phyloP scores from a whole-genome alignment of 2,113 vertebrate species.

The Atractosteus spatula region DNA sequence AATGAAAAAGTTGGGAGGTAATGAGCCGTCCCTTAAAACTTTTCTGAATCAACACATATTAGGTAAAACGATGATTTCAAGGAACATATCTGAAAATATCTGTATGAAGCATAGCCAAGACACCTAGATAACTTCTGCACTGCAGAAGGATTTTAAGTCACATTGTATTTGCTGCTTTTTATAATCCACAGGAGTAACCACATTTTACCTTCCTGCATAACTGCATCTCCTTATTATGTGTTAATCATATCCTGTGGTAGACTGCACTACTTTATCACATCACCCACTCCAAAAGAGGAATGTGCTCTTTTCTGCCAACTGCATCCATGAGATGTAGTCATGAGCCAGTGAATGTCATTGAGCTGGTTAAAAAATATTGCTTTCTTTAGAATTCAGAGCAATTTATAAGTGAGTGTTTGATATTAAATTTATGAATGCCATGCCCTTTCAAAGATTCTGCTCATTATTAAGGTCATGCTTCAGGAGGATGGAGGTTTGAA shows the following conservation, averaged over 20 bases:
- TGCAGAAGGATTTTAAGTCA: no score
- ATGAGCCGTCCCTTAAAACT: no score
- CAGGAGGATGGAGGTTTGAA: constrained; percentile 46
- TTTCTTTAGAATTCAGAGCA: constrained; percentile 49
- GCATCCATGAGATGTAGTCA: constrained; percentile 47
- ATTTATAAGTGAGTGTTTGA: constrained; percentile 62
- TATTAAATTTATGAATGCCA: constrained; percentile 68
- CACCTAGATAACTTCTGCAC: no score
- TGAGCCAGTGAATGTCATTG: constrained; percentile 23
- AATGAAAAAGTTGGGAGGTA: no score
- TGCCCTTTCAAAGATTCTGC: constrained; percentile 59
- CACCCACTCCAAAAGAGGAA: constrained; percentile 33
- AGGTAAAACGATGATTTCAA: no score
- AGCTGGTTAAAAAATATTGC: constrained; percentile 47
- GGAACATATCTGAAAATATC: no score
- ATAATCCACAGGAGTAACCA: no score
- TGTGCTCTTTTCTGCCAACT: constrained; percentile 41
- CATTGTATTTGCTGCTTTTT: no score
- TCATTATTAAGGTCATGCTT: constrained; percentile 59
- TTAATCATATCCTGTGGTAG: neutral
- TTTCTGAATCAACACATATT: no score
- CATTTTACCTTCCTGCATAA: no score
- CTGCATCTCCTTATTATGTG: neutral
- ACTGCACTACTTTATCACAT: neutral
- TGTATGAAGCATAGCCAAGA: no score